Base-by-base conservation (phyloP, 2,113 vertebrate species). In the Lophochroa leadbeateri region DNA sequence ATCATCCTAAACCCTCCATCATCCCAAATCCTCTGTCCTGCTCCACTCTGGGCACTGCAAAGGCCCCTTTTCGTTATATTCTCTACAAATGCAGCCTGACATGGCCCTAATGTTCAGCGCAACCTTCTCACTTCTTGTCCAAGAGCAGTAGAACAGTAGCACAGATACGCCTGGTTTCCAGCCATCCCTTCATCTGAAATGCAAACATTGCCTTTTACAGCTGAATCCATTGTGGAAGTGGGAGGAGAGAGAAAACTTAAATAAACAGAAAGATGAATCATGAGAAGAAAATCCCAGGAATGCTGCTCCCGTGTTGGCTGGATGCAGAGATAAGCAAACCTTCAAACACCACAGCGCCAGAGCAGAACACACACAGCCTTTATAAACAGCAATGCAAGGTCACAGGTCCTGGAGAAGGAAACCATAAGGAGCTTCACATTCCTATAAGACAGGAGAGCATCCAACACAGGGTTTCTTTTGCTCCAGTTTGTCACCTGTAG, bases 371-470 rank as follows among this genome's bases (percentile, higher is more conserved):
- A 24, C 53, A 4, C 13, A 13, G 70, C 24, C 33, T 46, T 21
- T 14, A 14, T 0, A 4, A n/a, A 29, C 14, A 27, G 43, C 76
- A 23, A 2, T 1, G 25, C 31, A 6, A 35, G 57, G 53, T 17
- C 44, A 5, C 35, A 2, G 35, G 11, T 9, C 28, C 74, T 44
- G 78, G 16, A 49, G 57, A 60, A 33, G 67, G 57, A 55, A 82
- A 15, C 19, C 10, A 3, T 0, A 24, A 55, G 10, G 33, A 70
- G 75, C 7, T 61, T 31, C 46, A 5, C 3, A 1, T 3, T 25
- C 74, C 65, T 28, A 3, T 35, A 12, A 4, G 25, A 6, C 31
- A 47, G 39, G 27, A 29, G 1, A 10, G 4, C 3, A 0, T 4
- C 28, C 14, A 15, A 2, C 31, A 2, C 1, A 0, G 44, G 17